Evolutionary conservation across 53 echinoderm and acorn worm genomes (phyloP).

Genomic region (Holothuria scabra): DNA sequence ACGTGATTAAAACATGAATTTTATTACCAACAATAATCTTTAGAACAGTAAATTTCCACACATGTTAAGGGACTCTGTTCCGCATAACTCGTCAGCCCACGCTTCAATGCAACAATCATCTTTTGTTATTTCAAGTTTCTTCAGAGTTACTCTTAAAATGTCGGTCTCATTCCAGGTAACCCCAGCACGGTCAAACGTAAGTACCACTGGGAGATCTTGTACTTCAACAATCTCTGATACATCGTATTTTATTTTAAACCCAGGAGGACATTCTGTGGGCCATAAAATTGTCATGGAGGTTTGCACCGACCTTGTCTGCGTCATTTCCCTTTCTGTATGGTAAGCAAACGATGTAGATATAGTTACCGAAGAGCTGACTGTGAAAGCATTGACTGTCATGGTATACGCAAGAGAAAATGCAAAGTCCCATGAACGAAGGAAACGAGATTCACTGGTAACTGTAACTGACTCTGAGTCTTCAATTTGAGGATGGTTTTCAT

Average conservation of each 20-base stretch:
- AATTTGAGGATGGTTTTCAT: neutral
- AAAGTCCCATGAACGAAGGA: slow-evolving; percentile 6
- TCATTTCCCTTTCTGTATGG: slow-evolving; percentile 10
- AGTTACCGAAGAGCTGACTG: neutral
- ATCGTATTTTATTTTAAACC: neutral
- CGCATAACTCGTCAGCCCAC: neutral
- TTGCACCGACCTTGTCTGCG: neutral
- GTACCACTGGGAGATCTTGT: neutral
- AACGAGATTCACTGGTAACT: neutral
- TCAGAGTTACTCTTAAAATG: neutral
- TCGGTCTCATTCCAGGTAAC: neutral
- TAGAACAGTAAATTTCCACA: no score
- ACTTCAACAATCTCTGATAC: neutral
- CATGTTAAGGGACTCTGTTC: neutral
- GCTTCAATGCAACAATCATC: neutral
- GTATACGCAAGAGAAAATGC: neutral
- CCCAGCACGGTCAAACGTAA: neutral
- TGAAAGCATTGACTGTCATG: neutral
- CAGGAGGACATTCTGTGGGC: slow-evolving; percentile 22
- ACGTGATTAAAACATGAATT: no score
- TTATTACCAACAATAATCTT: no score
- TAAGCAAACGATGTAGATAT: slow-evolving; percentile 3
- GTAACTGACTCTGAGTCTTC: neutral
- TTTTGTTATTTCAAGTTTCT: neutral
- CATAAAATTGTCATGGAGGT: neutral